These are phyloP conservation scores for Argyra leucocephala DNA, from an alignment of 2,888 invertebrate species.

Conservation along the genomic window DNA sequence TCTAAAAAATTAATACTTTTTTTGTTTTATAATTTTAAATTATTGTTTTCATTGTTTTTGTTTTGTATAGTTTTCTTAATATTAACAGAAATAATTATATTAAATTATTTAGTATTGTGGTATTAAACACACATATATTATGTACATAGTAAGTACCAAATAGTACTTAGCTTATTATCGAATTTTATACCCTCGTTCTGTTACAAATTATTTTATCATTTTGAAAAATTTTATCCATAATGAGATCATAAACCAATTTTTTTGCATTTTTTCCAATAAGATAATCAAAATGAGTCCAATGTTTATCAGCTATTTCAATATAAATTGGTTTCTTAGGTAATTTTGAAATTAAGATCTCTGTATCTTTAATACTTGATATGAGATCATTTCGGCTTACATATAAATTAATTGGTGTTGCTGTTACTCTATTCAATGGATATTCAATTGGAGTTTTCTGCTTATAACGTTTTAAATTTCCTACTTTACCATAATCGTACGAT, in stretches of 20 bases:
- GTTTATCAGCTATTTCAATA: conserved; percentile 39
- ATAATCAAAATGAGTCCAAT: conserved; percentile 56
- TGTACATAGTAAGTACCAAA: too few species aligned
- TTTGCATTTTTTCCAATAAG: conserved; percentile 52
- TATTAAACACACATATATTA: too few species aligned
- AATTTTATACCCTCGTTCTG: too few species aligned
- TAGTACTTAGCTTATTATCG: too few species aligned
- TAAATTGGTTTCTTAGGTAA: conserved; percentile 43
- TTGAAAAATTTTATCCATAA: background rate
- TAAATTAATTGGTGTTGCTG: conserved; percentile 47
- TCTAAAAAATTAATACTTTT: too few species aligned
- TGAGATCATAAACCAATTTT: conserved; percentile 45
- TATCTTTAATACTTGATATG: conserved; percentile 45
- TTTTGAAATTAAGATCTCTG: conserved; percentile 33
- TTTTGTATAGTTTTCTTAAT: too few species aligned
- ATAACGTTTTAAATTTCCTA: conserved; percentile 45
- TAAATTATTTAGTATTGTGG: too few species aligned
- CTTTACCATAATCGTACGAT: conserved; percentile 46
- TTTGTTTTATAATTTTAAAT: too few species aligned
- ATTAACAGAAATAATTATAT: too few species aligned
- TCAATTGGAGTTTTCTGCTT: conserved; percentile 45
- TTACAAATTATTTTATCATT: too few species aligned
- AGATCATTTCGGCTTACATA: conserved; percentile 53
- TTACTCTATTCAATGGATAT: conserved; percentile 47
- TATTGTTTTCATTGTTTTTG: too few species aligned